Percentiles rank a stretch among this genome's conserved stretches.
phyloP scores from a whole-genome alignment of 2,797 vertebrate genomes.

The Notolepis coatsorum region DNA sequence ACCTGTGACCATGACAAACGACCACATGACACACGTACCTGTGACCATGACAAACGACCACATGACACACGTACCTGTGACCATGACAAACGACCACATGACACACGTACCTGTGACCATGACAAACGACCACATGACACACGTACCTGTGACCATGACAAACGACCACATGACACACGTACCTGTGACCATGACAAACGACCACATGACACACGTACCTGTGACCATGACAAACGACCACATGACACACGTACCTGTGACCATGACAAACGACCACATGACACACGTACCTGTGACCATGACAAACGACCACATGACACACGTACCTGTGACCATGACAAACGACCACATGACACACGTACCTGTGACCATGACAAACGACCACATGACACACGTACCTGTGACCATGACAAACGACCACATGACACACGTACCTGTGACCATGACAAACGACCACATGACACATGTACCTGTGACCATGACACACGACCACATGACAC shows the following conservation, averaged over 20 bases:
- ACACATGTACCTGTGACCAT: not conserved
- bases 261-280: constrained; percentile 42
- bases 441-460: not conserved
- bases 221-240: no score
- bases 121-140: not conserved
- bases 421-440: constrained; percentile 9
- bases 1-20: no score
- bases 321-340: no score
- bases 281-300: not conserved
- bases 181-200: no score
- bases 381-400: not conserved
- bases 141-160: constrained; percentile 34
- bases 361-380: not conserved
- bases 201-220: no score
- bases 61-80: constrained; percentile 6
- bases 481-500: not conserved
- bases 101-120: no score
- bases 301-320: no score
- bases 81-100: no score
- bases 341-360: no score
- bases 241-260: constrained; percentile 12
- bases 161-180: constrained; percentile 21
- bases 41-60: constrained; percentile 44
- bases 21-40: not conserved
- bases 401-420: not conserved